Evolutionary conservation across 2,797 vertebrate genomes (phyloP).

Genomic region (Pangasius sanitwongsei): DNA sequence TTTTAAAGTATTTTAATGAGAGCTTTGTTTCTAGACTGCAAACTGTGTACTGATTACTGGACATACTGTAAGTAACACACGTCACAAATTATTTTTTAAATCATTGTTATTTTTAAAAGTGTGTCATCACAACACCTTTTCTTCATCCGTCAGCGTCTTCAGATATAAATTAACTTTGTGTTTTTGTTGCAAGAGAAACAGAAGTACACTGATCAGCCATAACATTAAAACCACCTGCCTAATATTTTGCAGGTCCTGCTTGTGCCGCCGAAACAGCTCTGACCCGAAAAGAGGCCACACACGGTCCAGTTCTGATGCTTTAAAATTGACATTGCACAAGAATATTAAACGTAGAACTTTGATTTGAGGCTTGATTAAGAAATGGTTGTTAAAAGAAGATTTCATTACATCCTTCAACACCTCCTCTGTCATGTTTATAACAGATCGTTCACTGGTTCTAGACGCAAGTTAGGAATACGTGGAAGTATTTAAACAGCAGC

Average conservation of each 20-base stretch:
- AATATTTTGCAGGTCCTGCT: too few relatives aligned
- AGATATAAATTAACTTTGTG: not conserved
- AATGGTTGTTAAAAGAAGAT: not conserved
- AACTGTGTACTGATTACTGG: too few relatives aligned
- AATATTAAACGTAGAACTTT: not conserved
- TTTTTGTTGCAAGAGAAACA: not conserved
- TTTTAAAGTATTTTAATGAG: not conserved
- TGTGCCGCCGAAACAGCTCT: too few relatives aligned
- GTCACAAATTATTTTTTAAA: too few relatives aligned
- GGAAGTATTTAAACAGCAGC: not conserved
- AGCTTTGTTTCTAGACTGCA: not conserved
- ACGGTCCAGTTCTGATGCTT: too few relatives aligned
- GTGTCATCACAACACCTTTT: not conserved
- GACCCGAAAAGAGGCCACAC: too few relatives aligned
- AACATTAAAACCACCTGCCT: too few relatives aligned
- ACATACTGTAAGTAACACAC: too few relatives aligned
- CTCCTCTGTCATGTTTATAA: not conserved
- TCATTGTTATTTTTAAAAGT: too few relatives aligned
- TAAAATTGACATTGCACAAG: not conserved
- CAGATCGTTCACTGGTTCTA: not conserved
- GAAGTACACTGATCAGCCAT: too few relatives aligned
- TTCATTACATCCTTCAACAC: not conserved
- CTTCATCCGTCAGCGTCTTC: too few relatives aligned
- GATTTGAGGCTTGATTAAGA: conserved; percentile 7
- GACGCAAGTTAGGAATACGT: not conserved